Evolutionary conservation across 2,888 invertebrate genomes (phyloP).

Genomic region (Lagria hirta): DNA sequence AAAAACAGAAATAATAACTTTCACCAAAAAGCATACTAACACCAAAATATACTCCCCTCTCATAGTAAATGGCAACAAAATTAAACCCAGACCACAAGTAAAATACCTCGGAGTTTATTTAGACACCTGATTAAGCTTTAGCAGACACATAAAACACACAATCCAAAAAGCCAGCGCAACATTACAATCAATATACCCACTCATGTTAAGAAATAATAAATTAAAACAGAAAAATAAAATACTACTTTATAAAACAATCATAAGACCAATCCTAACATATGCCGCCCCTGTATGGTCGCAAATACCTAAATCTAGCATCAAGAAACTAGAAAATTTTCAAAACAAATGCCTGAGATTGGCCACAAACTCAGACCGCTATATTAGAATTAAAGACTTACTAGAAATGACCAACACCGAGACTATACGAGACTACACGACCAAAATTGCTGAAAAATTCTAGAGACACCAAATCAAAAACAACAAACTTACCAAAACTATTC

Average conservation of each 20-base stretch:
- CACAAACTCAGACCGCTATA: background rate
- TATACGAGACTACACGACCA: too few relatives aligned
- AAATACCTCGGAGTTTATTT: conserved; percentile 22
- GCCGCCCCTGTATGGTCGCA: conserved; percentile 4
- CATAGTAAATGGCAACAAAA: conserved; percentile 8
- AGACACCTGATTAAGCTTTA: conserved; percentile 16
- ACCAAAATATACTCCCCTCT: conserved; percentile 9
- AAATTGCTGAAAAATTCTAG: too few relatives aligned
- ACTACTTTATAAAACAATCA: conserved; percentile 5
- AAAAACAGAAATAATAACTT: conserved; percentile 27
- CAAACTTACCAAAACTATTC: too few relatives aligned
- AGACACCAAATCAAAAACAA: too few relatives aligned
- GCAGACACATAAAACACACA: background rate
- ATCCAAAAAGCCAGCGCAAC: background rate
- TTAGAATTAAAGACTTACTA: background rate
- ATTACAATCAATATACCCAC: background rate
- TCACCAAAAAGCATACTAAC: conserved; percentile 22
- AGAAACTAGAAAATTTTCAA: conserved; percentile 1
- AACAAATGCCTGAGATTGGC: conserved; percentile 2
- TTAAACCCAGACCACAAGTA: conserved; percentile 8
- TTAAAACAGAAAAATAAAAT: background rate
- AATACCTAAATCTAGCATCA: background rate
- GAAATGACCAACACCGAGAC: too few relatives aligned
- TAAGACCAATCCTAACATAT: conserved; percentile 6
- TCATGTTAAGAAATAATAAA: background rate